Percentiles rank a stretch among this genome's conserved stretches.
Evolutionary conservation across 2,797 vertebrate genomes (phyloP).

Genomic region (Phalloptychus januarius): DNA sequence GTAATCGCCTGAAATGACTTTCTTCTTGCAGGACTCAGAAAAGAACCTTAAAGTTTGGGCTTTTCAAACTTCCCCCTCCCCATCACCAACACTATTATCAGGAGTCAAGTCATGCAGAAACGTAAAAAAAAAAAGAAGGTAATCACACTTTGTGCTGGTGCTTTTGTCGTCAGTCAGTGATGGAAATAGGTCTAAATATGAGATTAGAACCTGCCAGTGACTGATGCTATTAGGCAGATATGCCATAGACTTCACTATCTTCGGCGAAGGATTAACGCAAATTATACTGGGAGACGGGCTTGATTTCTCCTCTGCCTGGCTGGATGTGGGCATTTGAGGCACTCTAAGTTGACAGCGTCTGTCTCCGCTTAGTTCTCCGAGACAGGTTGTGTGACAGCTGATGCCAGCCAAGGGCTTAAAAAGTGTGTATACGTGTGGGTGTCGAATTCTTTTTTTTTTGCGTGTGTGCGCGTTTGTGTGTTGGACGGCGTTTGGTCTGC

Average conservation of each 20-base stretch:
- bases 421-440: conserved; percentile 71
- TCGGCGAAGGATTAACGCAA: conserved; percentile 82
- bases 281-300: conserved; percentile 81
- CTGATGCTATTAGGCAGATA: conserved; percentile 85
- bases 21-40: conserved; percentile 54
- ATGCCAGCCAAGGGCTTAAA: conserved; percentile 81
- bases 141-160: conserved; percentile 79
- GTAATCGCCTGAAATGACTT: conserved; percentile 64
- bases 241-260: conserved; percentile 83
- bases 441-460: conserved; percentile 65
- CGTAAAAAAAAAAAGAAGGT: conserved; percentile 67
- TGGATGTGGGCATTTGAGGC: conserved; percentile 80
- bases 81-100: conserved; percentile 63
- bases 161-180: conserved; percentile 78
- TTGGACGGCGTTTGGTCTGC: conserved; percentile 59
- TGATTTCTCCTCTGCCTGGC: conserved; percentile 79
- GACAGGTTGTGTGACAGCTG: conserved; percentile 82
- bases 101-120: conserved; percentile 80
- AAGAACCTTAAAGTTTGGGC: conserved; percentile 61
- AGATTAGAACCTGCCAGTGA: conserved; percentile 83
- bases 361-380: conserved; percentile 80
- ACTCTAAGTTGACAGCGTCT: conserved; percentile 83
- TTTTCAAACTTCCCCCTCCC: conserved; percentile 44
- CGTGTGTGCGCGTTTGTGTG: conserved; percentile 62
- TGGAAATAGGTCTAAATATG: conserved; percentile 83